Base-by-base conservation (phyloP, 2,797 vertebrate species). In the Typhlichthys eigenmanni region DNA sequence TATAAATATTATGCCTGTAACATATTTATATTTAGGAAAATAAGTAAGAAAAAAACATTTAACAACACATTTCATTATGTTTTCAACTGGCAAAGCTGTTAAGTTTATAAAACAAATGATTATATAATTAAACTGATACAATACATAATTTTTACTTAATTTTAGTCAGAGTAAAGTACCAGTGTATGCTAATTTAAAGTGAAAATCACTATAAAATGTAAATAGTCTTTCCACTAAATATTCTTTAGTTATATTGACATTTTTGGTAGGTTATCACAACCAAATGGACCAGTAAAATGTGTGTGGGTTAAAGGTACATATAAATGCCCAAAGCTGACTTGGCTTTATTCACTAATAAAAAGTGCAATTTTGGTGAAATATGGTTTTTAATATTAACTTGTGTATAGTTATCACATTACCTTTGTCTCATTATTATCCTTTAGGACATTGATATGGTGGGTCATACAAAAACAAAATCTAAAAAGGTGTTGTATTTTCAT, bases 61-160 rank as follows among this genome's bases (percentile, higher is more conserved):
- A 29, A 11, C 24, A 29, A 24, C 4, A 2, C 57, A 56, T 75
- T 65, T 0, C 51, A n/a, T 7, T 52, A 38, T 6, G 12, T 10
- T 34, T 68, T 59, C 2, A 2, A 13, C 1, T 10, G 46, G 55
- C 62, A 55, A 0, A 13, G 5, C 19, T 53, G 19, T 53, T 13
- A 29, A 53, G 10, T 29, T 51, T 53, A 13, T 4, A 53, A 5
- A n/a, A 0, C 7, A 24, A 9, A 45, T 29, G 24, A 38, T 2
- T 0, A 1, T 10, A 0, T n/a, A n/a, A 11, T 29, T 45, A 56
- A 75, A 68, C 68, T 29, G 24, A 60, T 7, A 13, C 48, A 60
- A 48, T 1, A 45, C 53, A 69, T 34, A 45, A 13, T 14, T 14
- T 13, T 13, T 16, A 13, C 24, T 0, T 24, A 32, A 53, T 70